Percentiles rank a stretch among this genome's conserved stretches.
Evolutionary conservation across 2,888 invertebrate species (phyloP).

Genomic region (Dryobota labecula): DNA sequence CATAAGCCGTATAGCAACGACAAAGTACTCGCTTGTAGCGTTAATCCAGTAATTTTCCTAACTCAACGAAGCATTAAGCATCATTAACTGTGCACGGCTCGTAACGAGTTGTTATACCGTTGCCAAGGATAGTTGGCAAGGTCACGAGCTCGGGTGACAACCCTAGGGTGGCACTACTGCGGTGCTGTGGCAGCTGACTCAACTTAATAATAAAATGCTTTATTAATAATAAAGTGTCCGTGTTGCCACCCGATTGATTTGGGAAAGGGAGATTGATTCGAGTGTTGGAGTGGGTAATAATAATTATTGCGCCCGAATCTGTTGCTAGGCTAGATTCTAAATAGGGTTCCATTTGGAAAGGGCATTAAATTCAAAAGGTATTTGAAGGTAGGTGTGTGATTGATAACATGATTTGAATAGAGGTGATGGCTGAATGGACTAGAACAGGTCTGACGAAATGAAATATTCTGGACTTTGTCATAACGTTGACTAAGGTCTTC

Average conservation of each 20-base stretch:
- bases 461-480: slow-evolving; percentile 5
- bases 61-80: slow-evolving; percentile 67
- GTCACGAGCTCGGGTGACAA: slow-evolving; percentile 54
- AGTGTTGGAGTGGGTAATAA: slow-evolving; percentile 43
- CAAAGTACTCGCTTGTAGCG: slow-evolving; percentile 48
- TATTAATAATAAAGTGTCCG: slow-evolving; percentile 58
- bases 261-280: slow-evolving; percentile 54
- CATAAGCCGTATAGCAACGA: slow-evolving; percentile 52
- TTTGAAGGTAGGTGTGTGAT: not conserved
- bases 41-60: slow-evolving; percentile 68
- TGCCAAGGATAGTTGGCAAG: slow-evolving; percentile 66
- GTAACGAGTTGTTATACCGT: slow-evolving; percentile 57
- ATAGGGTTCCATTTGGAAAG: not conserved
- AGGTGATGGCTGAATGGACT: slow-evolving; percentile 5
- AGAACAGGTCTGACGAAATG: not conserved
- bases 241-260: slow-evolving; percentile 62
- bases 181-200: slow-evolving; percentile 43
- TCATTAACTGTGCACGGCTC: slow-evolving; percentile 62
- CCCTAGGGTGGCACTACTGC: slow-evolving; percentile 42
- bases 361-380: not conserved
- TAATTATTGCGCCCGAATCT: slow-evolving; percentile 19
- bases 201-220: slow-evolving; percentile 45
- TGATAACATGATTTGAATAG: slow-evolving; percentile 4
- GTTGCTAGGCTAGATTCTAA: slow-evolving; percentile 45
- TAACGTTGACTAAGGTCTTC: not conserved